Evolutionary conservation across 1,140 invertebrate species (phyloP).

Genomic region (Luehdorfia chinensis): DNA sequence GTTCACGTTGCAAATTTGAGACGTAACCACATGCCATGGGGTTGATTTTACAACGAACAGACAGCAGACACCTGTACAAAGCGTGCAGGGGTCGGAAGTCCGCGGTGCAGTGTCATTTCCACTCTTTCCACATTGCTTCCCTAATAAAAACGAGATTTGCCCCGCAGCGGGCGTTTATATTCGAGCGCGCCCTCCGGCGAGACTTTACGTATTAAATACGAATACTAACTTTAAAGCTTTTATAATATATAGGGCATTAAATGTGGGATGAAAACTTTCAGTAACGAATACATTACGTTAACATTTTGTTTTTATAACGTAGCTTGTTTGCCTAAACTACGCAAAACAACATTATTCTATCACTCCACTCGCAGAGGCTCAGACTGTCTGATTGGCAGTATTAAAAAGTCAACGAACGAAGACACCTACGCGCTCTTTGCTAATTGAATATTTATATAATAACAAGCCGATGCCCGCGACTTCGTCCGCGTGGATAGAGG

Average conservation of each 20-base stretch:
- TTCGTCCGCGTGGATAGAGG: too few species aligned
- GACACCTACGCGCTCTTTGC: neutral
- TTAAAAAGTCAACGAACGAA: neutral
- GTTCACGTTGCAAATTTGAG: constrained; percentile 15
- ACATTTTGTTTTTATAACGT: too few species aligned
- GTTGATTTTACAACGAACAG: constrained; percentile 16
- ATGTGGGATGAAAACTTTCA: too few species aligned
- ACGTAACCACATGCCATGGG: constrained; percentile 22
- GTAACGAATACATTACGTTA: too few species aligned
- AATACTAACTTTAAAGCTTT: neutral
- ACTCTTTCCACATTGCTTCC: constrained; percentile 65
- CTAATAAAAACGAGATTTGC: constrained; percentile 69
- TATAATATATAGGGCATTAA: too few species aligned
- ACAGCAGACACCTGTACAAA: constrained; percentile 64
- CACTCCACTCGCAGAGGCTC: constrained; percentile 1
- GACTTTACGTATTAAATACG: constrained; percentile 5
- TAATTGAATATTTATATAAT: too few species aligned
- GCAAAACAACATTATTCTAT: too few species aligned
- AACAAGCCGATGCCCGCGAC: too few species aligned
- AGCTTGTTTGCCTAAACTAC: too few species aligned
- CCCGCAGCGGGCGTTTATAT: constrained; percentile 32
- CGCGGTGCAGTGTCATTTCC: constrained; percentile 71
- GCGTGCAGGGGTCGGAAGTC: constrained; percentile 63
- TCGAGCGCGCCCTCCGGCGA: constrained; percentile 20
- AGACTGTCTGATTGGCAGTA: constrained; percentile 8